Evolutionary conservation across 2,113 vertebrate species (phyloP).

Genomic region (Sinosuthora webbiana): DNA sequence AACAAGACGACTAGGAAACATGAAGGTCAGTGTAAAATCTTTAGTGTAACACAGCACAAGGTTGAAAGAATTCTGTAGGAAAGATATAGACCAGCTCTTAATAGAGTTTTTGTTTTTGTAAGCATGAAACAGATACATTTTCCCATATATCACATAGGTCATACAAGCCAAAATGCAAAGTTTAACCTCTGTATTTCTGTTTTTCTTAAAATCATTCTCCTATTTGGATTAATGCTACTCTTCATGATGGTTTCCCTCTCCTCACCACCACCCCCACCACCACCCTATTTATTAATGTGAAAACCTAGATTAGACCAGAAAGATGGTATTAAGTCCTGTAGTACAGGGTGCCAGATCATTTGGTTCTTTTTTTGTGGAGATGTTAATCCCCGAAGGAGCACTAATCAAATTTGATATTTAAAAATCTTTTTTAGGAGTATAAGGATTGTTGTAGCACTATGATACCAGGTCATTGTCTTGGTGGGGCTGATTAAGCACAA

Average conservation of each 20-base stretch:
- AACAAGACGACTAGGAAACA: slow-evolving; percentile 89
- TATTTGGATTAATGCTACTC: neutral
- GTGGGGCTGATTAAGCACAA: neutral
- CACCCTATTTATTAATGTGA: neutral
- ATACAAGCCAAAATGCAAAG: neutral
- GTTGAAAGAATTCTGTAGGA: neutral
- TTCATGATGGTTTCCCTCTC: neutral
- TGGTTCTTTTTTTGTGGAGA: neutral
- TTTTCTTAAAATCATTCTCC: neutral
- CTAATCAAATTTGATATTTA: neutral
- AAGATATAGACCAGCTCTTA: neutral
- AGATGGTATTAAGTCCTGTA: neutral
- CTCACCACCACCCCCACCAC: neutral
- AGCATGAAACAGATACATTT: neutral
- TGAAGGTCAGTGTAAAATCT: slow-evolving; percentile 84
- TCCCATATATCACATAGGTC: neutral
- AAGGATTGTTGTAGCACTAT: neutral
- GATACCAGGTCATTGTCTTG: neutral
- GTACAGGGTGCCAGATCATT: neutral
- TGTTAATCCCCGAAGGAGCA: neutral
- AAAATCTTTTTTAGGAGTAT: neutral
- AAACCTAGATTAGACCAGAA: neutral
- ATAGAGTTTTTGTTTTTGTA: neutral
- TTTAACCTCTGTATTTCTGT: neutral
- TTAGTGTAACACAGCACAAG: neutral